phyloP scores from a whole-genome alignment of 2,888 invertebrate species.

The Furcula furcula region DNA sequence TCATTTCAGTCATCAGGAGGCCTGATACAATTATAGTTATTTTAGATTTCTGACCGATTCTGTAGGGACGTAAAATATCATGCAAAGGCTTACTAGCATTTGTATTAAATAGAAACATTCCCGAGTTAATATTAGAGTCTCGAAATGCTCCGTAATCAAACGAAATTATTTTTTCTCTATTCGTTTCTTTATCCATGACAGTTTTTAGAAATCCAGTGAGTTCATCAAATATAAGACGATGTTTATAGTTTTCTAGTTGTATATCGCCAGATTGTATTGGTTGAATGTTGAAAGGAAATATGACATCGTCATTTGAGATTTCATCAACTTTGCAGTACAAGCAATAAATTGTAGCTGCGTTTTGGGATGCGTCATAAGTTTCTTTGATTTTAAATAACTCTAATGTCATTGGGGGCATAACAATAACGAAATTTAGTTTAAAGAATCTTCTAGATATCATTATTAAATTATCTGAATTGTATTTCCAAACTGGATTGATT shows the following conservation, averaged over 20 bases:
- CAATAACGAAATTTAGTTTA: slow-evolving; percentile 87
- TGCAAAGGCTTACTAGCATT: slow-evolving; percentile 90
- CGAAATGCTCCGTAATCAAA: slow-evolving; percentile 93
- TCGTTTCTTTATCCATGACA: slow-evolving; percentile 83
- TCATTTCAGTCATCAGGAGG: slow-evolving; percentile 89
- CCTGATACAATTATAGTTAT: slow-evolving; percentile 91
- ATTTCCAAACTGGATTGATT: slow-evolving; percentile 67
- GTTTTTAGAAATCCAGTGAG: slow-evolving; percentile 90
- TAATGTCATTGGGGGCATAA: slow-evolving; percentile 89
- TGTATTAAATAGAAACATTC: slow-evolving; percentile 97
- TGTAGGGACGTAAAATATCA: slow-evolving; percentile 88
- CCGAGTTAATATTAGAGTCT: slow-evolving; percentile 93
- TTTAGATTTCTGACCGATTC: slow-evolving; percentile 78
- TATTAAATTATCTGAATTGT: slow-evolving; percentile 45
- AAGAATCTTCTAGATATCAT: slow-evolving; percentile 71
- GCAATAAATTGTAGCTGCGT: slow-evolving; percentile 60
- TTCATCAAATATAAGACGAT: slow-evolving; percentile 91
- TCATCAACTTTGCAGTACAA: slow-evolving; percentile 49
- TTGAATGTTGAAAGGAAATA: slow-evolving; percentile 74
- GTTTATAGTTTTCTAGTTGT: slow-evolving; percentile 90
- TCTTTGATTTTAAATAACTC: slow-evolving; percentile 83
- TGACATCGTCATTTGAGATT: slow-evolving; percentile 17
- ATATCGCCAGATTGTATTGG: slow-evolving; percentile 89
- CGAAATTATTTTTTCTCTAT: slow-evolving; percentile 45
- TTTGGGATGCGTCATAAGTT: slow-evolving; percentile 51